Conservation (phyloP, 2,113 vertebrate species). For the Hippolais icterina region DNA sequence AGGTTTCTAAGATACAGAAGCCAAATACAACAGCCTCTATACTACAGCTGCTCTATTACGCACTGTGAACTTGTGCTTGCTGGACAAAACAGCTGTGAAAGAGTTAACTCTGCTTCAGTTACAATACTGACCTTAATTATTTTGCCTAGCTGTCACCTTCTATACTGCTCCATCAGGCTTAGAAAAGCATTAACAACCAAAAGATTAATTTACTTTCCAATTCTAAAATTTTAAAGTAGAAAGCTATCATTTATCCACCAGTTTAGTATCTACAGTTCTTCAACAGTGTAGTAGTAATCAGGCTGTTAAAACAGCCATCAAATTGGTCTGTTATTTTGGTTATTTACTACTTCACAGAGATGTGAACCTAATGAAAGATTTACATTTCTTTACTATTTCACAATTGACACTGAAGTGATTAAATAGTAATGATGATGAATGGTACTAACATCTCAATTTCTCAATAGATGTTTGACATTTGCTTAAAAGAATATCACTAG, state of each 20-base stretch:
- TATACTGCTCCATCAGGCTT: not conserved
- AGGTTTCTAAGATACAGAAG: not conserved
- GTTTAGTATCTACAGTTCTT: not conserved
- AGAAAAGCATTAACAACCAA: not conserved
- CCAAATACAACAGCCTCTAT: not conserved
- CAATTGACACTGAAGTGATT: not conserved
- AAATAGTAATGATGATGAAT: not conserved
- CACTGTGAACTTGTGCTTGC: not conserved
- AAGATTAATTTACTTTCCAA: not conserved
- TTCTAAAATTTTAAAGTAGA: not conserved
- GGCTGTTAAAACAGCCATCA: not conserved
- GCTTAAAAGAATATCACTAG: not conserved
- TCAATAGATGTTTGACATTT: not conserved
- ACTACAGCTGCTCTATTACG: fast-evolving
- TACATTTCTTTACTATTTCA: not conserved
- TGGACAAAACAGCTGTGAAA: not conserved
- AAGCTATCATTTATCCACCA: not conserved
- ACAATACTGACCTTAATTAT: not conserved
- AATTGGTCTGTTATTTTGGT: not conserved
- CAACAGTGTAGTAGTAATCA: not conserved
- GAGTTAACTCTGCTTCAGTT: not conserved
- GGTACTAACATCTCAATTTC: not conserved
- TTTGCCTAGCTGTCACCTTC: not conserved
- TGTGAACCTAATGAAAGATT: not conserved
- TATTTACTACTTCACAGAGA: not conserved